phyloP scores from a whole-genome alignment of 2,113 vertebrate genomes.

The Cisticola juncidis region DNA sequence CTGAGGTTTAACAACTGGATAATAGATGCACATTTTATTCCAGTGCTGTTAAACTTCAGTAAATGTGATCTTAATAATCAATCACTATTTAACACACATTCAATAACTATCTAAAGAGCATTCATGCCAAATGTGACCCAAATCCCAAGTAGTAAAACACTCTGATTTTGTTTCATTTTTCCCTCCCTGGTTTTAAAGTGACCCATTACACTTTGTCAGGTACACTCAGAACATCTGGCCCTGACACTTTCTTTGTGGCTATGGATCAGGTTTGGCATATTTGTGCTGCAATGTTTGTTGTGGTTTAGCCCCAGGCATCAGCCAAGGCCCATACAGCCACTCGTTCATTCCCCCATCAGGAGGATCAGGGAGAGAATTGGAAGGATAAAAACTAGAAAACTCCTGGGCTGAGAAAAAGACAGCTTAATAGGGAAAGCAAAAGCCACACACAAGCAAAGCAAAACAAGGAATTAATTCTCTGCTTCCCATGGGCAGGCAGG shows the following conservation, averaged over 20 bases:
- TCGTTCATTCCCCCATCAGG: background rate
- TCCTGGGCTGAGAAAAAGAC: background rate
- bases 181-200: background rate
- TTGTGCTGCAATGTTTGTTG: background rate
- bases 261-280: background rate
- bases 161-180: background rate
- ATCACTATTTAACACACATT: constrained; percentile 38
- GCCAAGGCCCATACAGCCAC: background rate
- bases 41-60: constrained; percentile 16
- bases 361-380: background rate
- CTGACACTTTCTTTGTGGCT: background rate
- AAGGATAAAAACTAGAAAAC: background rate
- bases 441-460: background rate
- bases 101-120: background rate
- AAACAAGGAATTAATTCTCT: background rate
- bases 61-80: constrained; percentile 35
- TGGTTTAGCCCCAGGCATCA: background rate
- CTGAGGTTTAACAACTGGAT: constrained; percentile 25
- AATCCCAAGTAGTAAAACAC: background rate
- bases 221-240: background rate
- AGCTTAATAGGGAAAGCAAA: background rate
- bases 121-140: background rate
- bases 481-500: background rate
- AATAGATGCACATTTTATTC: constrained; percentile 33
- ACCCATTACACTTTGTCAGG: background rate